A percentile compares a stretch with the other conserved stretches of the same genome.
phyloP scores from a whole-genome alignment of 1,140 invertebrate genomes.

The Paraescarpia echinospica region DNA sequence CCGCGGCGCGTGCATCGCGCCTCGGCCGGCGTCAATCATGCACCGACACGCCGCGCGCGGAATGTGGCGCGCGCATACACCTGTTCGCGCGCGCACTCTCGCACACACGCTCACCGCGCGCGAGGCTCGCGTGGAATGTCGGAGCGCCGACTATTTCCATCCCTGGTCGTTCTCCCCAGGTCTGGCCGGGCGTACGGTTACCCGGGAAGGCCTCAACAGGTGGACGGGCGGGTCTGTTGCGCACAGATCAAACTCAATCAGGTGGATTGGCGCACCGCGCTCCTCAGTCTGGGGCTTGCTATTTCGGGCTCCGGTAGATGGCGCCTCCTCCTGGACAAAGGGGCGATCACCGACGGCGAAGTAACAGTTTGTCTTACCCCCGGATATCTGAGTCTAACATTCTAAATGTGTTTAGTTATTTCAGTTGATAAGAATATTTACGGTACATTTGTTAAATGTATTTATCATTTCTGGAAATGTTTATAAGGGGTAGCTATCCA shows the following conservation, averaged over 20 bases:
- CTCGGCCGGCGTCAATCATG: not conserved
- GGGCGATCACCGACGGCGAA: not conserved
- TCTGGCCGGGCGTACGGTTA: not conserved
- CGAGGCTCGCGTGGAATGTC: not conserved
- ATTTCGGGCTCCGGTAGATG: not conserved
- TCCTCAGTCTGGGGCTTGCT: not conserved
- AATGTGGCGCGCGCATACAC: not conserved
- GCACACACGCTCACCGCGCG: not conserved
- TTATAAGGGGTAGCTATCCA: too few relatives aligned
- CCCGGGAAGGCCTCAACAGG: not conserved
- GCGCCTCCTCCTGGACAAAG: not conserved
- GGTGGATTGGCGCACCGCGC: not conserved
- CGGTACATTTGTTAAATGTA: too few relatives aligned
- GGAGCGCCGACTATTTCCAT: not conserved
- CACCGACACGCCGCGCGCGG: not conserved
- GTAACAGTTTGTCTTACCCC: too few relatives aligned
- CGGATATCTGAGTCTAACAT: too few relatives aligned
- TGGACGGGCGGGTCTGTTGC: not conserved
- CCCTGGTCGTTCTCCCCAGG: not conserved
- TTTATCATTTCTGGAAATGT: too few relatives aligned
- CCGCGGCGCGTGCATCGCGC: not conserved
- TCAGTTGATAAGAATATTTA: too few relatives aligned
- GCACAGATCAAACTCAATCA: constrained; percentile 5
- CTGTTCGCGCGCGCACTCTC: not conserved
- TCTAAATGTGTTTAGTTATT: too few relatives aligned